Base-by-base conservation (phyloP, 2,113 vertebrate genomes). In the Paratilapia polleni region DNA sequence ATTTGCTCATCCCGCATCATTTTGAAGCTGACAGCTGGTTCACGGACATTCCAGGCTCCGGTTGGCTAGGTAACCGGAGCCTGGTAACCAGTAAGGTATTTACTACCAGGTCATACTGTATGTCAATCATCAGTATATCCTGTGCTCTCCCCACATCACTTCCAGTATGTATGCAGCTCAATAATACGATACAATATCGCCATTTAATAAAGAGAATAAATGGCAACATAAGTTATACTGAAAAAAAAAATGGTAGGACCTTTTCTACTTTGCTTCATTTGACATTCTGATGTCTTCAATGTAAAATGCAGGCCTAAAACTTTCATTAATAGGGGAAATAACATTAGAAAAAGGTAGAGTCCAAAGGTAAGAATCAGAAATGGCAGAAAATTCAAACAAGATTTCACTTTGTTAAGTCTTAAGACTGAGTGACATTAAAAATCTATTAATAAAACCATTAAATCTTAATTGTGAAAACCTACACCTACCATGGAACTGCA, bases 221-320 rank as follows among this genome's bases (percentile, higher is more conserved):
- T 24, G 13, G 38, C 63, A 17, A 66, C 63, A 64, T 7, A 43
- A n/a, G 63, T 24, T 66, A 43, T 38, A 17, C 62, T 24, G 34
- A 3, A 3, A 12, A 64, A 66, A 66, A 26, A 47, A 47, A 31
- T 3, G 2, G 1, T 14, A 68, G 0, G 4, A n/a, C 7, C 0
- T 68, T 26, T 68, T 19, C 38, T 47, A 68, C 41, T 26, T 47
- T 6, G 8, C 19, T 64, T 64, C 22, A 64, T n/a, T 14, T 64
- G 34, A 7, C 6, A 36, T 36, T 61, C 34, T 38, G 38, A 12
- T 22, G 61, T 1, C 34, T 64, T 38, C 0, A 12, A 38, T 0
- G 62, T 1, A 41, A 64, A 64, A 64, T 22, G 62, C 2, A 68
- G 22, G 22, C 22, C 17, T 10, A 14, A 31, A 14, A 19, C 8